A percentile compares a stretch with the other conserved stretches of the same genome.
Conservation (phyloP, 2,888 invertebrate genomes). For the Scelioninae gen. 1 region DNA sequence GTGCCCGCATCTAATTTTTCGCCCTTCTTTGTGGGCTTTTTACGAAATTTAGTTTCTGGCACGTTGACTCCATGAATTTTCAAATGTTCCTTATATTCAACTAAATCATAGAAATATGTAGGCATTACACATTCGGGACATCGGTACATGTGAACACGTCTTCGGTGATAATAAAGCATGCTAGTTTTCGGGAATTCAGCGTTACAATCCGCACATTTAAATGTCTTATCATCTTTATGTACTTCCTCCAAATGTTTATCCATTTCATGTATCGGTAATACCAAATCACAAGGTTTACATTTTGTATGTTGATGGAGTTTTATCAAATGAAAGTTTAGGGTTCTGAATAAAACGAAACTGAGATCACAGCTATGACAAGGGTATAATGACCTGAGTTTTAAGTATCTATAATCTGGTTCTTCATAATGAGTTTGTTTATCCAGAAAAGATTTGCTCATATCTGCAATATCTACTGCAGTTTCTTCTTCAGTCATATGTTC, state of each 20-base stretch:
- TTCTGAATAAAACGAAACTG: constrained; percentile 31
- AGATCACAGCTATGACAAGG: constrained; percentile 46
- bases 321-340: constrained; percentile 12
- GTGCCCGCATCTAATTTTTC: not conserved
- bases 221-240: constrained; percentile 14
- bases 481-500: constrained; percentile 1
- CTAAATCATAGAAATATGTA: constrained; percentile 17
- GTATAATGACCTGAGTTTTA: constrained; percentile 5
- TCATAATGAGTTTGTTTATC: not conserved
- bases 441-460: not conserved
- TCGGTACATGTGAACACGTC: constrained; percentile 29
- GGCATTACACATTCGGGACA: constrained; percentile 30
- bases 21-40: too few species aligned
- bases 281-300: constrained; percentile 29
- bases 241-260: constrained; percentile 7
- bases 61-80: constrained; percentile 29
- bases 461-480: constrained; percentile 2
- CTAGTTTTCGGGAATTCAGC: not conserved
- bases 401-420: not conserved
- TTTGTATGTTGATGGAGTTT: constrained; percentile 23
- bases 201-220: constrained; percentile 16
- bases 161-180: constrained; percentile 37
- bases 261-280: not conserved
- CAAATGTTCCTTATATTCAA: constrained; percentile 38
- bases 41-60: not conserved